Evolutionary conservation across 2,888 invertebrate genomes (phyloP).

Genomic region (Pediacus dermestoides): DNA sequence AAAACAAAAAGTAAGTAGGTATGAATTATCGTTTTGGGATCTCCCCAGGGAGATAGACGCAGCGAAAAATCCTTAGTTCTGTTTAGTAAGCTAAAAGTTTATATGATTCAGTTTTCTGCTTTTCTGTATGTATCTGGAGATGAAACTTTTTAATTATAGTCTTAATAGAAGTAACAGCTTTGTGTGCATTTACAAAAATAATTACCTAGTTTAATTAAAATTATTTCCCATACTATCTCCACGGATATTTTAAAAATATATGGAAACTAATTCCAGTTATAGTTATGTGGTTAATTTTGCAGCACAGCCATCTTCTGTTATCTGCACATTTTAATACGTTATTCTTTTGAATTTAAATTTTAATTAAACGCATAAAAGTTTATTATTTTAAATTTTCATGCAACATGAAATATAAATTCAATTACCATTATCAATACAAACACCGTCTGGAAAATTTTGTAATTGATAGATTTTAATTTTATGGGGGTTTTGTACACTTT

Average conservation of each 20-base stretch:
- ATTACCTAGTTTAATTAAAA: conserved; percentile 11
- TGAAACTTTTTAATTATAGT: conserved; percentile 8
- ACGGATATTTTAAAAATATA: conserved; percentile 12
- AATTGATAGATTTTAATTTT: conserved; percentile 8
- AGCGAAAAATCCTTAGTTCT: too few species aligned
- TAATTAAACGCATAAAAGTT: conserved; percentile 16
- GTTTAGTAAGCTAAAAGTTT: too few species aligned
- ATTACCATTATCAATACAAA: conserved; percentile 17
- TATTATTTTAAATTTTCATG: conserved; percentile 12
- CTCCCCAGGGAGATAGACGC: too few species aligned
- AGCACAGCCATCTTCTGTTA: conserved; percentile 11
- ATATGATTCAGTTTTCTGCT: too few species aligned
- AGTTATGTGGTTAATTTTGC: conserved; percentile 12
- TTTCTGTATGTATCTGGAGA: too few species aligned
- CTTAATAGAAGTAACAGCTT: conserved; percentile 1
- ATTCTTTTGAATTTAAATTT: conserved; percentile 17
- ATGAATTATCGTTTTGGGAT: too few species aligned
- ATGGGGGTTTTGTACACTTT: too few species aligned
- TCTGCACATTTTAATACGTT: conserved; percentile 12
- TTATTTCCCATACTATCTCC: conserved; percentile 10
- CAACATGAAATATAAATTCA: conserved; percentile 15
- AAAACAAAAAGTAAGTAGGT: too few species aligned
- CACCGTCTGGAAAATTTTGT: too few species aligned
- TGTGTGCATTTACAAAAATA: conserved; percentile 2
- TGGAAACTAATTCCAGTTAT: conserved; percentile 14